Conservation (phyloP, 1,140 invertebrate genomes). For the Acyrthosiphon pisum region DNA sequence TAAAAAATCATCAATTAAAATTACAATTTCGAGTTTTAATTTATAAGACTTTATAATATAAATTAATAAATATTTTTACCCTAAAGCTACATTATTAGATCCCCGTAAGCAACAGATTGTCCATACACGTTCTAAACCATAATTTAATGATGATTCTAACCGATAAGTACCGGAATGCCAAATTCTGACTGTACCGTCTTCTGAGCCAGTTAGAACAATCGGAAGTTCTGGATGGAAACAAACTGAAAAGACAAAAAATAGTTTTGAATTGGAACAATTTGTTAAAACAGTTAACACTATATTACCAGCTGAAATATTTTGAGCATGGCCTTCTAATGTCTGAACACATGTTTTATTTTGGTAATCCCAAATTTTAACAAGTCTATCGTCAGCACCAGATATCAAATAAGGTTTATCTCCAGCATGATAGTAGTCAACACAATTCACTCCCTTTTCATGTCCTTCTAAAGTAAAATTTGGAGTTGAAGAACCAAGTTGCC, state of each 20-base stretch:
- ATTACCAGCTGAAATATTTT: conserved; percentile 84
- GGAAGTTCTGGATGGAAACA: conserved; percentile 98
- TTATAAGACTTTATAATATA: conserved; percentile 15
- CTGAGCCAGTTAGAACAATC: conserved; percentile 95
- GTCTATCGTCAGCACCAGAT: conserved; percentile 96
- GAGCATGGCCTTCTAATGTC: conserved; percentile 95
- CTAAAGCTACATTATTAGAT: conserved; percentile 95
- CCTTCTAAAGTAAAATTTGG: conserved; percentile 99
- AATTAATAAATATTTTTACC: conserved; percentile 65
- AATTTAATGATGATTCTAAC: conserved; percentile 95
- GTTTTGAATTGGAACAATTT: not conserved
- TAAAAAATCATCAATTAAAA: conserved; percentile 60
- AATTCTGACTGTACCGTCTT: conserved; percentile 94
- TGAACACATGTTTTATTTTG: conserved; percentile 99
- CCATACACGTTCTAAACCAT: conserved; percentile 98
- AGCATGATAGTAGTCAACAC: conserved; percentile 99
- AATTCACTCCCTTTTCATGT: conserved; percentile 98
- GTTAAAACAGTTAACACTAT: not conserved
- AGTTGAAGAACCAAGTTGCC: conserved; percentile 95
- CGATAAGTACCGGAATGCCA: conserved; percentile 99
- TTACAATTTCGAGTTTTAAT: not conserved
- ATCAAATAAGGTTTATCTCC: conserved; percentile 99
- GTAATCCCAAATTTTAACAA: conserved; percentile 99
- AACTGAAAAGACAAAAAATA: conserved; percentile 66
- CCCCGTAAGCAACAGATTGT: conserved; percentile 94